phyloP scores from a whole-genome alignment of 2,888 invertebrate genomes.

The Drosophila mimica region DNA sequence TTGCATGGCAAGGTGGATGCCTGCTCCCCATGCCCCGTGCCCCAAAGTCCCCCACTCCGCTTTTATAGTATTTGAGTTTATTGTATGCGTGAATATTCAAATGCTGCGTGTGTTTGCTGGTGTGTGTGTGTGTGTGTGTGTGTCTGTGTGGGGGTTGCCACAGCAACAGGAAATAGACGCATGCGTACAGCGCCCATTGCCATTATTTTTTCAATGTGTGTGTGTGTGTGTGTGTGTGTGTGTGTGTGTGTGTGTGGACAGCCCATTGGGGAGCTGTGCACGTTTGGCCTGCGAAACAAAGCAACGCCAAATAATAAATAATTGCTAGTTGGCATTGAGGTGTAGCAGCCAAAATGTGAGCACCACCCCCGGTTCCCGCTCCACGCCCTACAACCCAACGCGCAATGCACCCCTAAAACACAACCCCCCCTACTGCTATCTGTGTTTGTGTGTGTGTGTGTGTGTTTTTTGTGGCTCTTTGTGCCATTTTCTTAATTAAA shows the following conservation, averaged over 20 bases:
- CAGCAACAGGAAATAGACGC: conserved; percentile 83
- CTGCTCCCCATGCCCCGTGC: conserved; percentile 11
- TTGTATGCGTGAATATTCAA: conserved; percentile 81
- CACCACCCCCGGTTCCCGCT: neutral
- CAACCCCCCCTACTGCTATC: neutral
- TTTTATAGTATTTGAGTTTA: conserved; percentile 70
- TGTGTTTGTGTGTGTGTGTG: neutral
- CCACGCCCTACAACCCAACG: neutral
- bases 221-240: conserved; percentile 18
- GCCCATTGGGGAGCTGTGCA: conserved; percentile 62
- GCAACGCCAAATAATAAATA: conserved; percentile 80
- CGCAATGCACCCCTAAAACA: conserved; percentile 31
- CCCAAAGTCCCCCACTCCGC: conserved; percentile 12
- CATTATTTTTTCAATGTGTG: conserved; percentile 29
- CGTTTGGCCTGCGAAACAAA: conserved; percentile 74
- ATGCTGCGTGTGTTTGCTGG: conserved; percentile 45
- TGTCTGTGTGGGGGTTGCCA: conserved; percentile 78
- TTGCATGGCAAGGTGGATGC: conserved; percentile 60
- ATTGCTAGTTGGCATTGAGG: conserved; percentile 80
- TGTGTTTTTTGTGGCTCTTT: conserved; percentile 17
- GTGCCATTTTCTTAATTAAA: conserved; percentile 75
- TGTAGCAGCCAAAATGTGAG: conserved; percentile 53
- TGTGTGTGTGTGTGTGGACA: conserved; percentile 36
- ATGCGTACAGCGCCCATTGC: conserved; percentile 70
- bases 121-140: conserved; percentile 29